Evolutionary conservation across 2,888 invertebrate genomes (phyloP), one percentile per base, ranked within the genome.

Genomic region (Leucophora obtusa): DNA sequence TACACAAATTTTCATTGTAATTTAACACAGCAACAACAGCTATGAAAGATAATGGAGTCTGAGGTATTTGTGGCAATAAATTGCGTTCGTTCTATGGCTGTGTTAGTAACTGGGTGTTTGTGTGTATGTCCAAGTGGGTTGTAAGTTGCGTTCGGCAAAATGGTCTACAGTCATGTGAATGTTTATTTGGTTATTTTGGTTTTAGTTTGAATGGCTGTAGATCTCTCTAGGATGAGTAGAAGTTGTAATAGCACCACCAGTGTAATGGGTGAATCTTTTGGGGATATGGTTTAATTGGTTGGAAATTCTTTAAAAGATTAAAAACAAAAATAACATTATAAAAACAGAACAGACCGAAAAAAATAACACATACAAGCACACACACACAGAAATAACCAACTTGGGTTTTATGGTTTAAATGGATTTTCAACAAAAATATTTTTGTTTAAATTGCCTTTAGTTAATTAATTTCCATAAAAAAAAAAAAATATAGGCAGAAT

Each of bases 51-150:
- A 83, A 79, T 76, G 65, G 69, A 66, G 75, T 68, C 81, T 69
- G 69, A 82, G 58, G 72, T 79, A 82, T 83, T 82, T 82, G 65
- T 60, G 69, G 82, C 75, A 79, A 83, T 84, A 83, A 82, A 82
- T 82, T 84, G 69, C 74, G 62, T 83, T 74, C 73, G 72, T 38
- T 54, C 53, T 74, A 53, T 60, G 62, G 68, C 35, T 58, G 74
- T 59, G 11, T 47, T 10, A 14, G 14, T 56, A 43, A 14, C 2
- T 8, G 18, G 1, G 5, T 47, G 47, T n/a, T 65, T 33, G 33
- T 35, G 15, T 28, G 24, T 53, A 18, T 17, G 53, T 28, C 28
- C 28, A 35, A 35, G 51, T 65, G 53, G 53, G 24, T 53, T 38
- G 10, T 54, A 17, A 7, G 18, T 35, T 54, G 54, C 35, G n/a